Percentiles rank a stretch among this genome's conserved stretches.
Evolutionary conservation across 2,113 vertebrate genomes (phyloP).

Genomic region (Odocoileus virginianus): DNA sequence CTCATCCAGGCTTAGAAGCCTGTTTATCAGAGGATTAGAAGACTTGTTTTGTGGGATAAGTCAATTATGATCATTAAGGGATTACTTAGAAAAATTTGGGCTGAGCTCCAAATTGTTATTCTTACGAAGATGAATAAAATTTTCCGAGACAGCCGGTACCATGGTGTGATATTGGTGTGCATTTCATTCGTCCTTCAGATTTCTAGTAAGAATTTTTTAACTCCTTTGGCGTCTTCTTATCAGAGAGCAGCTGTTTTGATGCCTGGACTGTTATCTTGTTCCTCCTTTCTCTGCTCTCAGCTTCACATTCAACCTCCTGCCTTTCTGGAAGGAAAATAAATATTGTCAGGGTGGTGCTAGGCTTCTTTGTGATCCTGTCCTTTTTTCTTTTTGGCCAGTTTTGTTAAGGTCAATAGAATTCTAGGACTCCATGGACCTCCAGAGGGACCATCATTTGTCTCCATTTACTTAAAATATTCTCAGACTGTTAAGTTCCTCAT

Average conservation of each 20-base stretch:
- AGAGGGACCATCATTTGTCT: background rate
- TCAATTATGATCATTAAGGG: background rate
- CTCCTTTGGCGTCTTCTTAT: background rate
- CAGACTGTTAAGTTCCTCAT: background rate
- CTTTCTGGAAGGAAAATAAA: background rate
- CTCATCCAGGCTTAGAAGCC: background rate
- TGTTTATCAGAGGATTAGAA: conserved; percentile 13
- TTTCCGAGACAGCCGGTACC: background rate
- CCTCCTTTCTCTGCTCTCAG: background rate
- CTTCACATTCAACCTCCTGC: background rate
- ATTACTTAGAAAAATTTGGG: background rate
- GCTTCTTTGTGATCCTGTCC: background rate
- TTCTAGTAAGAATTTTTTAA: background rate
- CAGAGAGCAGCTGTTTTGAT: background rate
- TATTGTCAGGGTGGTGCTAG: background rate
- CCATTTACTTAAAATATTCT: background rate
- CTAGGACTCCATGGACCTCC: background rate
- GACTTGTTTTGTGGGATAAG: background rate
- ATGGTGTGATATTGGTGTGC: background rate
- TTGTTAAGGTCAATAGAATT: background rate
- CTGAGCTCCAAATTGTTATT: background rate
- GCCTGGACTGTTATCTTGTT: background rate
- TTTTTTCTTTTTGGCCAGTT: background rate
- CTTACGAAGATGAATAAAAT: background rate
- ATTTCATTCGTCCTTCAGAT: background rate